Conservation (phyloP, 2,888 invertebrate genomes). For the Platycnemis pennipes region DNA sequence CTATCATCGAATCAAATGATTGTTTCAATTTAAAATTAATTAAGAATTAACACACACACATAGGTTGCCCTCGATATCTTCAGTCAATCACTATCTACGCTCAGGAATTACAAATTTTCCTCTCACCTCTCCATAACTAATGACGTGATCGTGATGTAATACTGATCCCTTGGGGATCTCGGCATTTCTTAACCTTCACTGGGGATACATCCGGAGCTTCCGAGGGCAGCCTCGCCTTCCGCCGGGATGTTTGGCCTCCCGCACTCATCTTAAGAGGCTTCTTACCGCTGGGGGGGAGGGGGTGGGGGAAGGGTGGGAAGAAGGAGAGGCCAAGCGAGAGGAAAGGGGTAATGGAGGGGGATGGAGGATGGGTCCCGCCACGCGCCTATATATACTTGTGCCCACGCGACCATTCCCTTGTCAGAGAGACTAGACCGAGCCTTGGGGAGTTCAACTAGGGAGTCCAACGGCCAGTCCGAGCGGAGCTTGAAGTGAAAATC, state of each 20-base stretch:
- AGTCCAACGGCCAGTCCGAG: neutral
- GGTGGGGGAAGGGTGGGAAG: neutral
- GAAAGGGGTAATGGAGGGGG: neutral
- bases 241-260: neutral
- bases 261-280: neutral
- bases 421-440: conserved; percentile 18
- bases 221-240: neutral
- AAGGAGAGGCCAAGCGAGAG: neutral
- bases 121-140: too few relatives aligned
- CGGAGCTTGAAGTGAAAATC: conserved; percentile 8
- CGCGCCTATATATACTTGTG: neutral
- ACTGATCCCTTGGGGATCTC: neutral
- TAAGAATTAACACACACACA: too few relatives aligned
- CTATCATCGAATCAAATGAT: too few relatives aligned
- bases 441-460: neutral
- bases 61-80: too few relatives aligned
- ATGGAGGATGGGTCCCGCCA: neutral
- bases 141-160: neutral
- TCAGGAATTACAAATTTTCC: too few relatives aligned
- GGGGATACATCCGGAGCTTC: too few relatives aligned
- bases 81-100: too few relatives aligned
- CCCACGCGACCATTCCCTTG: neutral
- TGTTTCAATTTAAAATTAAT: too few relatives aligned
- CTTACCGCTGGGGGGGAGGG: neutral
- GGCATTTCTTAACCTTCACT: too few relatives aligned